Percentiles rank a stretch among this genome's conserved stretches.
phyloP scores from a whole-genome alignment of 2,888 invertebrate species.

The Caprella mutica region DNA sequence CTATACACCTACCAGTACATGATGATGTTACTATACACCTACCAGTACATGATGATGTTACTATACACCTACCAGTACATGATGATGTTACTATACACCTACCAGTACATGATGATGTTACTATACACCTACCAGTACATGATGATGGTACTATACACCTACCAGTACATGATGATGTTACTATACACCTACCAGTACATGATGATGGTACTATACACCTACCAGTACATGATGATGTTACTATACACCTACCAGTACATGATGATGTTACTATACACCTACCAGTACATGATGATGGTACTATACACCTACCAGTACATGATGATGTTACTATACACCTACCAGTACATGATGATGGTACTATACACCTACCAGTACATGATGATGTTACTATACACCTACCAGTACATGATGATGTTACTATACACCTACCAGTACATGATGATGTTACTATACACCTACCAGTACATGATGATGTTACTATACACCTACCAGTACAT shows the following conservation, averaged over 20 bases:
- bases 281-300: too few species aligned
- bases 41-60: neutral
- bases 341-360: neutral
- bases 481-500: neutral
- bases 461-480: too few species aligned
- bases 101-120: too few species aligned
- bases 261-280: neutral
- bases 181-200: too few species aligned
- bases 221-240: neutral
- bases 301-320: neutral
- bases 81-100: neutral
- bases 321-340: neutral
- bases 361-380: too few species aligned
- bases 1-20: too few species aligned
- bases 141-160: neutral
- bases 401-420: neutral
- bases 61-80: neutral
- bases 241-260: neutral
- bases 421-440: neutral
- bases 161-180: neutral
- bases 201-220: too few species aligned
- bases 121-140: neutral
- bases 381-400: too few species aligned
- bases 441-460: neutral
- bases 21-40: too few species aligned